phyloP scores from a whole-genome alignment of 2,113 vertebrate genomes.

The Antechinus flavipes region DNA sequence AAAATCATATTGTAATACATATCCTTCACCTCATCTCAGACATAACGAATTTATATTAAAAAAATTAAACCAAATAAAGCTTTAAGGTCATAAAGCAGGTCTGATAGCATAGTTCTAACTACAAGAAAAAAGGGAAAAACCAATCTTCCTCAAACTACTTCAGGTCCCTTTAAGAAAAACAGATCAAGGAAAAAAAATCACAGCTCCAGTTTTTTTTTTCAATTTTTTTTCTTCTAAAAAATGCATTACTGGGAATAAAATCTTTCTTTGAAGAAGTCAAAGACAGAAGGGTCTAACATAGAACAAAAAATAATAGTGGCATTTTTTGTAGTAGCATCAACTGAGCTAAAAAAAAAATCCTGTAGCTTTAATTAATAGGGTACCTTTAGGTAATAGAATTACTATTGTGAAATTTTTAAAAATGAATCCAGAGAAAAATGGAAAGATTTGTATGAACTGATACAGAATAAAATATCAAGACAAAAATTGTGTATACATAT shows the following conservation, averaged over 20 bases:
- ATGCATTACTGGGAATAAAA: not conserved
- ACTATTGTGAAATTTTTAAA: not conserved
- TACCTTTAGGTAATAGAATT: not conserved
- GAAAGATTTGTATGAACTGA: not conserved
- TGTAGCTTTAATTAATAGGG: too few species aligned
- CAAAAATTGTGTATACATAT: not conserved
- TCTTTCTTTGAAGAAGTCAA: not conserved
- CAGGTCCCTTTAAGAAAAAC: slow-evolving; percentile 63
- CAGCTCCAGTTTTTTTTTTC: slow-evolving; percentile 60
- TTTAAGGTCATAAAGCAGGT: slow-evolving; percentile 47
- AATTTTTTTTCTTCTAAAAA: slow-evolving; percentile 72
- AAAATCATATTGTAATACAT: slow-evolving; percentile 16
- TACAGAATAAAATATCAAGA: not conserved
- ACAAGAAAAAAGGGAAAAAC: slow-evolving; percentile 48
- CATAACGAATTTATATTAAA: slow-evolving; percentile 52
- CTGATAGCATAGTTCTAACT: slow-evolving; percentile 42
- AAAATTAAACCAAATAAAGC: slow-evolving; percentile 46
- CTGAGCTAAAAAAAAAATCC: not conserved
- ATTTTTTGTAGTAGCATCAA: not conserved
- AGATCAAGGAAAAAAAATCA: slow-evolving; percentile 74
- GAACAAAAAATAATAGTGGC: not conserved
- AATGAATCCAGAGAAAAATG: not conserved
- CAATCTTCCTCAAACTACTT: slow-evolving; percentile 12
- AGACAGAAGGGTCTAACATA: not conserved
- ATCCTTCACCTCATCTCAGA: slow-evolving; percentile 55